Percentiles rank a stretch among this genome's conserved stretches.
phyloP scores from a whole-genome alignment of 2,797 vertebrate species.

The Furcifer pardalis region DNA sequence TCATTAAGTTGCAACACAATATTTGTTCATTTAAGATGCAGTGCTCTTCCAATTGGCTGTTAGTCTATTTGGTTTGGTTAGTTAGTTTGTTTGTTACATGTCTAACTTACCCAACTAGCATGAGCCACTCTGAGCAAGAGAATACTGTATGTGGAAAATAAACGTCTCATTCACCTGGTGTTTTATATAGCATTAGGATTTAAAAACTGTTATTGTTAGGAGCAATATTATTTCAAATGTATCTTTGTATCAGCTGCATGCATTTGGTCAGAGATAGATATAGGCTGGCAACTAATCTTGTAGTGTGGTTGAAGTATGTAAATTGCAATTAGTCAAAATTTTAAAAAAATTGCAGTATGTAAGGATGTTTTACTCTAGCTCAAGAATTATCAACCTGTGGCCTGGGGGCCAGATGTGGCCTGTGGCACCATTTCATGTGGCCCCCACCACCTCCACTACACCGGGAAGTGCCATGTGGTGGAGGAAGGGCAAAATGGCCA shows the following conservation, averaged over 20 bases:
- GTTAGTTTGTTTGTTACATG: too few species aligned
- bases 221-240: constrained; percentile 16
- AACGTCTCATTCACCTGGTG: not conserved
- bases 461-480: too few species aligned
- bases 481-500: too few species aligned
- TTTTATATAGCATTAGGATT: not conserved
- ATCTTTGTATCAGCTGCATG: constrained; percentile 26
- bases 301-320: constrained; percentile 46
- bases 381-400: too few species aligned
- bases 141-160: not conserved
- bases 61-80: not conserved
- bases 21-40: constrained; percentile 15
- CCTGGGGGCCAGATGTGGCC: too few species aligned
- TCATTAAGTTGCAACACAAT: constrained; percentile 11
- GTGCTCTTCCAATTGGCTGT: not conserved
- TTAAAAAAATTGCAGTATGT: constrained; percentile 37
- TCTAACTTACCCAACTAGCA: too few species aligned
- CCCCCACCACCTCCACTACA: too few species aligned
- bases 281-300: constrained; percentile 36
- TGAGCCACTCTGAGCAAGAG: too few species aligned
- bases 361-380: constrained; percentile 54
- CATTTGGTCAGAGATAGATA: constrained; percentile 46
- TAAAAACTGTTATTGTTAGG: not conserved
- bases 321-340: constrained; percentile 47
- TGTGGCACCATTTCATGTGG: too few species aligned